Evolutionary conservation across 2,797 vertebrate species (phyloP).

Genomic region (Brachyrhaphis roseni): DNA sequence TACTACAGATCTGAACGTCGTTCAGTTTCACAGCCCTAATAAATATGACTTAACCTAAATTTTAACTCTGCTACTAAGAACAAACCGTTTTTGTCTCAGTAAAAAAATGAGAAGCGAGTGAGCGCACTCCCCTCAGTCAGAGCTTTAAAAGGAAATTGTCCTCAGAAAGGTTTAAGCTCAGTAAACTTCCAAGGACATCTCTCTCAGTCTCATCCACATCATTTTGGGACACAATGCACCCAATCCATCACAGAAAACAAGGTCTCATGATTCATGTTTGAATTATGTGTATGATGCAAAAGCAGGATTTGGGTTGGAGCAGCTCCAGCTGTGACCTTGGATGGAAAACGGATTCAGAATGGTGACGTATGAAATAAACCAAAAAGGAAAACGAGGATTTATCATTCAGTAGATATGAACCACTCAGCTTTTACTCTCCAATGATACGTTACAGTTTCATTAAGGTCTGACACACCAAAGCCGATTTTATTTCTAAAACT

Average conservation of each 20-base stretch:
- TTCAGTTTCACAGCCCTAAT: slow-evolving; percentile 7
- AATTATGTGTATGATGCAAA: slow-evolving; percentile 8
- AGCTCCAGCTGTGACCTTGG: background rate
- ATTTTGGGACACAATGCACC: background rate
- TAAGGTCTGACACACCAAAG: background rate
- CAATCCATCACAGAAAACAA: background rate
- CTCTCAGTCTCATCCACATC: slow-evolving; percentile 12
- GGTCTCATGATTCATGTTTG: slow-evolving; percentile 11
- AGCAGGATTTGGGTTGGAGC: background rate
- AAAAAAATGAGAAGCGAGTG: background rate
- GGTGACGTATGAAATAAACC: background rate
- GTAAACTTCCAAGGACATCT: slow-evolving; percentile 11
- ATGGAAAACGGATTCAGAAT: slow-evolving; percentile 8
- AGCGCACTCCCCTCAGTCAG: background rate
- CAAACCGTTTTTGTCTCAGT: background rate
- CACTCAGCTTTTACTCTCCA: background rate
- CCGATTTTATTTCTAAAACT: background rate
- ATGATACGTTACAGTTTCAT: background rate
- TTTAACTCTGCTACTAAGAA: background rate
- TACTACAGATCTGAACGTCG: slow-evolving; percentile 4
- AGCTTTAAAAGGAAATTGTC: background rate
- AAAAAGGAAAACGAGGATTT: background rate
- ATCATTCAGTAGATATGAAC: background rate
- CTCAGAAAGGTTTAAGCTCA: slow-evolving; percentile 4
- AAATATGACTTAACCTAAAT: background rate